Evolutionary conservation across 2,113 vertebrate species (phyloP), one percentile per base, ranked within the genome.

Genomic region (Cynopterus brachyotis): DNA sequence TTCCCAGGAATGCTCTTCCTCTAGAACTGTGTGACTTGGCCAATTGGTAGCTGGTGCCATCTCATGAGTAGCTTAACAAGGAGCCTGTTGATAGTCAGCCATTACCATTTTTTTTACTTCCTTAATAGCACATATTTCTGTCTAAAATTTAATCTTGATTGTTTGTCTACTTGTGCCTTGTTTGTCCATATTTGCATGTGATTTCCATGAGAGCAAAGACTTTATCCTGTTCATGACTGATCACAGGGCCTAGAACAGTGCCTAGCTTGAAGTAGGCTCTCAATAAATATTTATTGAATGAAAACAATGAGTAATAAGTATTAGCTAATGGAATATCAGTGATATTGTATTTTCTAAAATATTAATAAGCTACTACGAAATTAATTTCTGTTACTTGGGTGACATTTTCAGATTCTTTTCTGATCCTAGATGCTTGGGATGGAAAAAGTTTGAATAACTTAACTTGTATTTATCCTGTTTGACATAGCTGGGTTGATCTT

Each of bases 241-340:
- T 94, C 26, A 32, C 16, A 57, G 45, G 76, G 42, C 30, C 24
- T 60, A 83, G 53, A 78, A 70, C n/a, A 80, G 67, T 73, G n/a
- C 40, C 22, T 64, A 80, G n/a, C 37, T 89, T 50, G 10, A 86
- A n/a, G 70, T 89, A 84, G 80, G 35, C 69, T 59, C 66, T 90
- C 24, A 83, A 15, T 85, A 89, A 81, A 32, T 96, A 83, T 30
- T 89, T 94, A 53, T 47, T 86, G 86, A 93, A 15, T 93, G 37
- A 79, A 69, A 87, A 88, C 12, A 82, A 1, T 86, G 84, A 72
- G 20, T 87, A 45, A 8, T 94, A 70, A 89, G 40, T 92, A n/a
- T 57, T 79, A 82, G 11, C 28, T 94, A 76, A 57, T 86, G 4
- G 87, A 53, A 70, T 82, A 35, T 76, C 45, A 83, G 19, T 95